Evolutionary conservation across 30 jellyfish, hydroid and myxozoan species (phyloP), one percentile per base, ranked within the genome.

Genomic region (Hydractinia symbiolongicarpus): DNA sequence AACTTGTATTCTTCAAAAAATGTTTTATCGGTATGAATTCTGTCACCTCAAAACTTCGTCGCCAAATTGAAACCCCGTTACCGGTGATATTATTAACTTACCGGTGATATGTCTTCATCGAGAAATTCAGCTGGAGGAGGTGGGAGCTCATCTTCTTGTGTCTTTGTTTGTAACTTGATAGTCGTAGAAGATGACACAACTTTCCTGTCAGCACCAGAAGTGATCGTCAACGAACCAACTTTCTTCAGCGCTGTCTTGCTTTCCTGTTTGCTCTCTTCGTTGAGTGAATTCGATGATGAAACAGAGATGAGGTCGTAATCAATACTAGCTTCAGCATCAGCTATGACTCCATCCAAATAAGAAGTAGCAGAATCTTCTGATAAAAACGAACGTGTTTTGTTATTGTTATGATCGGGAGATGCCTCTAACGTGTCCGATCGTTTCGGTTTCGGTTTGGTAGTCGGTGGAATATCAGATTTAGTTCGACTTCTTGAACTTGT

Each of bases 401-500:
- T 79, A 83, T 50, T 79, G 60, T 53, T 60, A 53, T 15, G 51
- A 60, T 11, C 76, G 8, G 85, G 79, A 5, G 76, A 54, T 9
- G 64, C 49, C 30, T 6, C 17, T 40, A 15, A 11, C 69, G 62
- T 74, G 15, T n/a, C 83, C 30, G 83, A 21, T 30, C n/a, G 52
- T 40, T 86, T 20, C 77, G 98, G 98, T 70, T 92, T 92, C 15
- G 96, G 96, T 81, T 85, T 83, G 0, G 88, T 81, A 11, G 96
- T 85, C 14, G 98, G 98, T 44, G 96, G 95, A 1, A 44, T 82
- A 9, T 81, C 67, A 61, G 73, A 50, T 79, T 79, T 60, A 4
- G 69, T 53, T 79, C 67, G 50, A 9, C 51, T 51, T 44, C 86
- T 8, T 21, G 51, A 13, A 17, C 73, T 7, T 51, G 86, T 67